phyloP scores from a whole-genome alignment of 2,888 invertebrate genomes.

The Dasypogon diadema region DNA sequence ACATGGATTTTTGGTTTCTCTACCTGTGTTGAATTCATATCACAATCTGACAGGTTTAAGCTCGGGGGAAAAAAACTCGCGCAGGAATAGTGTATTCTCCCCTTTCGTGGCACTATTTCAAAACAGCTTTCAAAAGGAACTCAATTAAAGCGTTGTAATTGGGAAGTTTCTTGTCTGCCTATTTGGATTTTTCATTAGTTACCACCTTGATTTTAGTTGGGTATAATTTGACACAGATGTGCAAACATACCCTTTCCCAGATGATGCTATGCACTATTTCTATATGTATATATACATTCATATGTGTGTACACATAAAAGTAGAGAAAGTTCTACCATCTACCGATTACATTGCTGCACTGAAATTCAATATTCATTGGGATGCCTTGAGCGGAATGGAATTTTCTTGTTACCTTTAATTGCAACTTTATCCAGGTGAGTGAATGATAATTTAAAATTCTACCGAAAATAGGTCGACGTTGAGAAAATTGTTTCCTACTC shows the following conservation, averaged over 20 bases:
- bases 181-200: constrained; percentile 20
- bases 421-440: constrained; percentile 37
- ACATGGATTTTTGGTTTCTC: constrained; percentile 8
- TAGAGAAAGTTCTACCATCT: neutral
- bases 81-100: no score
- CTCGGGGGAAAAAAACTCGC: neutral
- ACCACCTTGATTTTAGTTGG: constrained; percentile 30
- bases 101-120: no score
- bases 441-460: constrained; percentile 29
- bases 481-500: constrained; percentile 17
- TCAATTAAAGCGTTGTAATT: constrained; percentile 18
- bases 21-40: neutral
- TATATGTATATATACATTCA: neutral
- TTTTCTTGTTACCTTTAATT: constrained; percentile 46
- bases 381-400: constrained; percentile 39
- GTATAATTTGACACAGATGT: constrained; percentile 36
- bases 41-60: neutral
- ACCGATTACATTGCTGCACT: constrained; percentile 4
- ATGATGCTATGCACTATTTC: constrained; percentile 17
- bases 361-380: constrained; percentile 40
- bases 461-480: constrained; percentile 22
- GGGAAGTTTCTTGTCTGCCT: neutral
- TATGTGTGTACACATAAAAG: no score
- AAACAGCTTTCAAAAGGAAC: constrained; percentile 22
- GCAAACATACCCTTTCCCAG: neutral